Conservation (phyloP, 2,888 invertebrate species). For the Agelastica alni region DNA sequence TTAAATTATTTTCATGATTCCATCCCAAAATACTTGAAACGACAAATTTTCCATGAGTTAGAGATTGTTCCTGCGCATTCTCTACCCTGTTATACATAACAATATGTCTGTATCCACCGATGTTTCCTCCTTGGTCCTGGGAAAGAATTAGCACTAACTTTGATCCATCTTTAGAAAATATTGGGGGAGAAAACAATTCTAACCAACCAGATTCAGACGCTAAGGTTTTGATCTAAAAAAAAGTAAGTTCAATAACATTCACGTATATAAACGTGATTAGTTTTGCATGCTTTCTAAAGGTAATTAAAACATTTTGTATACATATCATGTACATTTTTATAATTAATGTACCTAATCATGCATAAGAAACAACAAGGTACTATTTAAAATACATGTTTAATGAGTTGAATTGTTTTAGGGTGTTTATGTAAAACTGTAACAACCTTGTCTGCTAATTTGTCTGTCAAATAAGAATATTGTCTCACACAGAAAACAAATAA, state of each 20-base stretch:
- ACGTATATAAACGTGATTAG: too few relatives aligned
- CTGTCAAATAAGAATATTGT: too few relatives aligned
- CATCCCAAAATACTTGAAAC: slow-evolving; percentile 76
- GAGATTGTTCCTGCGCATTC: slow-evolving; percentile 50
- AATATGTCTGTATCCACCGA: slow-evolving; percentile 69
- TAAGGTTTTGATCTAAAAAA: slow-evolving; percentile 58
- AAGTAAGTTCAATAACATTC: background rate
- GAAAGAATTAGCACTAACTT: slow-evolving; percentile 76
- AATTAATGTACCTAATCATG: too few relatives aligned
- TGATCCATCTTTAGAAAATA: slow-evolving; percentile 69
- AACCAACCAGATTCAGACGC: slow-evolving; percentile 72
- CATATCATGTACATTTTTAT: too few relatives aligned
- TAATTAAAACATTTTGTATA: too few relatives aligned
- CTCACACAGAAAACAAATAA: too few relatives aligned
- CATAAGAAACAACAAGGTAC: too few relatives aligned
- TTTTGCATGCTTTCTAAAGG: too few relatives aligned
- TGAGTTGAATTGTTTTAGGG: too few relatives aligned
- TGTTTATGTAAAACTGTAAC: too few relatives aligned
- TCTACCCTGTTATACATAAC: slow-evolving; percentile 60
- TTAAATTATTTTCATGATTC: slow-evolving; percentile 65
- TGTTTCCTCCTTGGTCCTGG: slow-evolving; percentile 63
- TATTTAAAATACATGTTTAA: too few relatives aligned
- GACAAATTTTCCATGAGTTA: slow-evolving; percentile 69
- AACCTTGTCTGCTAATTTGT: too few relatives aligned
- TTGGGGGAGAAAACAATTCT: slow-evolving; percentile 73